Conservation (phyloP, 2,113 vertebrate species). For the Pantherophis guttatus region DNA sequence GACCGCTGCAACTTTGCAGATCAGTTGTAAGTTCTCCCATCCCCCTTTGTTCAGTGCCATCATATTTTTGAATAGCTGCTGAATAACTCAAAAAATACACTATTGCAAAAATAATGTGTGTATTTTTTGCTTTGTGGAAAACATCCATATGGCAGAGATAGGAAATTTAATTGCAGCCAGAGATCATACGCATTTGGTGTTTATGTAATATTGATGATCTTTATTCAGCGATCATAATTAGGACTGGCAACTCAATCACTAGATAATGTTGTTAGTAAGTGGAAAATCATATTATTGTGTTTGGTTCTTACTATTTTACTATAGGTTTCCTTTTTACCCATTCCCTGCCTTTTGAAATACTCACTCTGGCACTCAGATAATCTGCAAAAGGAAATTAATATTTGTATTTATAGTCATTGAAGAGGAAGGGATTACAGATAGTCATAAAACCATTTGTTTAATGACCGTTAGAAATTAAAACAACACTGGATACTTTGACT, state of each 20-base stretch:
- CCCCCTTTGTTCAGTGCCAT: neutral
- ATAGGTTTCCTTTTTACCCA: neutral
- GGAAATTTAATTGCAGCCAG: neutral
- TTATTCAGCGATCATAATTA: neutral
- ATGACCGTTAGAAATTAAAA: no score
- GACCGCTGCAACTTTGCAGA: neutral
- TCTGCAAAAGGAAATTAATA: neutral
- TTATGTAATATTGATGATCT: neutral
- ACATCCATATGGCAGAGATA: neutral
- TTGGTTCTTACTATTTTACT: neutral
- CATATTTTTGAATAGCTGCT: neutral
- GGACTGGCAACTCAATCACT: neutral
- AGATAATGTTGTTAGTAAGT: neutral
- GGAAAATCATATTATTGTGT: neutral
- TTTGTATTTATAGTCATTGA: neutral
- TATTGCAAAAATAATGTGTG: neutral
- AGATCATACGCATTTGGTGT: neutral
- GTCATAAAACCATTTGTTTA: no score
- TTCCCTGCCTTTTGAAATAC: neutral
- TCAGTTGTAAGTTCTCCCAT: neutral
- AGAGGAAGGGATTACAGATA: neutral
- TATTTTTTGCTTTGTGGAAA: conserved; percentile 1
- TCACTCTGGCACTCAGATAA: neutral
- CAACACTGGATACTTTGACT: no score
- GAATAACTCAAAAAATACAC: no score